Evolutionary conservation across 37 sponge, comb jelly and placozoan genomes (phyloP).

Genomic region (Geodia barretti): DNA sequence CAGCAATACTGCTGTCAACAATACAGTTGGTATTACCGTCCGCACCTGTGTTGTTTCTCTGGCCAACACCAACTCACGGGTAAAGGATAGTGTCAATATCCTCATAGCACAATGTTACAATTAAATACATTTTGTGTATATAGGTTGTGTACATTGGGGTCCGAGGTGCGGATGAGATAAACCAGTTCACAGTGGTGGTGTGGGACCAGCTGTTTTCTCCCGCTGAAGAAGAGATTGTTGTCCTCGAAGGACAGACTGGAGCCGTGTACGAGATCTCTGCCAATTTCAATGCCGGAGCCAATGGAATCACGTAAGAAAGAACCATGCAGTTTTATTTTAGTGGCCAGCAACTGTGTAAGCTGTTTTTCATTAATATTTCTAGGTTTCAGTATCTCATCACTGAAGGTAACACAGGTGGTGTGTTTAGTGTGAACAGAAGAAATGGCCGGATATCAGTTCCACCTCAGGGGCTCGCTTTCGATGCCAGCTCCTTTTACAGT

Average conservation of each 20-base stretch:
- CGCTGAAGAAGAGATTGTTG: conserved; percentile 15
- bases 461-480: neutral
- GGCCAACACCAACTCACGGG: neutral
- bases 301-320: neutral
- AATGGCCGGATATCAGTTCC: conserved; percentile 40
- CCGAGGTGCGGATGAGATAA: conserved; percentile 25
- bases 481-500: neutral
- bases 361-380: neutral
- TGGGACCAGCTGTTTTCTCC: conserved; percentile 54
- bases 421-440: conserved; percentile 37
- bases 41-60: neutral
- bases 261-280: conserved; percentile 23
- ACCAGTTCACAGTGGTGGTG: conserved; percentile 44
- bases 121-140: neutral
- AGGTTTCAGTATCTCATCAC: conserved; percentile 38
- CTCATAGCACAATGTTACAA: too few relatives aligned
- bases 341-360: too few relatives aligned
- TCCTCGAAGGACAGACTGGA: conserved; percentile 17
- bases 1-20: conserved; percentile 1
- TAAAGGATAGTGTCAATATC: too few relatives aligned
- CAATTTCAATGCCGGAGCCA: conserved; percentile 11
- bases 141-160: conserved; percentile 69
- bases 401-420: conserved; percentile 39
- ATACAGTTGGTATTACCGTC: neutral
- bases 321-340: too few relatives aligned